A percentile compares a stretch with the other conserved stretches of the same genome.
Evolutionary conservation across 2,113 vertebrate species (phyloP).

Genomic region (Calidris pygmaea): DNA sequence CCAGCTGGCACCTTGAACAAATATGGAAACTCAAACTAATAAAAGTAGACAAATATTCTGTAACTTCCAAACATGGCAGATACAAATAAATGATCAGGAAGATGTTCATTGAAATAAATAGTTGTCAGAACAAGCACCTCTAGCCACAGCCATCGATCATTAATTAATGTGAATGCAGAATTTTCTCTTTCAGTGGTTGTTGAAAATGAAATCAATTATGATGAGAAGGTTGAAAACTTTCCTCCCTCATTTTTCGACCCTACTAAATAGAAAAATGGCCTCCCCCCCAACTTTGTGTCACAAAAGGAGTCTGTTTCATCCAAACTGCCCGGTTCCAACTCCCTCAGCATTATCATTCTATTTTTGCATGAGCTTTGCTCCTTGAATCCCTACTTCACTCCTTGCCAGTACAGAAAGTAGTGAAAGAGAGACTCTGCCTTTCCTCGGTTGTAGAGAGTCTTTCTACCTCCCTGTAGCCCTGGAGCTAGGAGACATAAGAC

Average conservation of each 20-base stretch:
- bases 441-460: background rate
- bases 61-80: background rate
- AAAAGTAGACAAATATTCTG: background rate
- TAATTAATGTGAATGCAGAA: background rate
- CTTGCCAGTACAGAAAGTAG: background rate
- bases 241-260: background rate
- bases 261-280: background rate
- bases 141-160: background rate
- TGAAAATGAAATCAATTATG: background rate
- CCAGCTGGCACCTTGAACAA: background rate
- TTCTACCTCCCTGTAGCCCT: background rate
- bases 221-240: background rate
- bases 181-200: background rate
- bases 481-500: background rate
- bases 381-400: background rate
- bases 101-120: background rate
- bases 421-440: background rate
- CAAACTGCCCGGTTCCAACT: background rate
- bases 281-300: background rate
- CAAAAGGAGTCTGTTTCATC: background rate
- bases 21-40: constrained; percentile 4
- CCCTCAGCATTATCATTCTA: background rate
- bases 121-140: background rate
- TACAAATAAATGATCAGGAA: background rate
- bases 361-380: background rate